Evolutionary conservation across 2,797 vertebrate species (phyloP).

Genomic region (Sphenopsis melanotis): DNA sequence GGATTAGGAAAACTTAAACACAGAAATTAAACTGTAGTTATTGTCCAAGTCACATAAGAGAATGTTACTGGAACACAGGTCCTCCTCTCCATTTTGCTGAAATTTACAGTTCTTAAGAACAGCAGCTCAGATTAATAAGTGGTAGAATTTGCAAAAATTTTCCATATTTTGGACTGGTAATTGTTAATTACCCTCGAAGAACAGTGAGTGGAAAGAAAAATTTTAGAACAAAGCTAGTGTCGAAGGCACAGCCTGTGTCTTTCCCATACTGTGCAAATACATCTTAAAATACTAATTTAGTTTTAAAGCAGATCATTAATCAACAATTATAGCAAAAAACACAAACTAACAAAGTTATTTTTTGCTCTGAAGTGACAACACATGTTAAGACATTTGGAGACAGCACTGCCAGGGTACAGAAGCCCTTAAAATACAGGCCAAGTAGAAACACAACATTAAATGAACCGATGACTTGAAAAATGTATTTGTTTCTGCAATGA

Average conservation of each 20-base stretch:
- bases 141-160: background rate
- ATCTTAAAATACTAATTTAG: background rate
- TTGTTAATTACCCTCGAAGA: background rate
- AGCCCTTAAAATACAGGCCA: background rate
- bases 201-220: background rate
- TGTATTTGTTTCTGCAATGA: background rate
- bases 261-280: background rate
- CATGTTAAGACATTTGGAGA: background rate
- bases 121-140: background rate
- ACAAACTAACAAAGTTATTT: background rate
- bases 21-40: background rate
- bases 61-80: background rate
- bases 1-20: background rate
- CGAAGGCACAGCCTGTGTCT: background rate
- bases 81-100: background rate
- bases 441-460: background rate
- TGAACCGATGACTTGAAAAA: constrained; percentile 1
- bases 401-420: background rate
- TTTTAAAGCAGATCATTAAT: background rate
- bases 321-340: background rate
- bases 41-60: background rate
- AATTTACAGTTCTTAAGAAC: background rate
- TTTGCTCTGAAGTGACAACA: background rate
- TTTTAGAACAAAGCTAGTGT: background rate
- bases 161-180: background rate